phyloP scores from a whole-genome alignment of 2,113 vertebrate genomes.

The Muntiacus muntjak region DNA sequence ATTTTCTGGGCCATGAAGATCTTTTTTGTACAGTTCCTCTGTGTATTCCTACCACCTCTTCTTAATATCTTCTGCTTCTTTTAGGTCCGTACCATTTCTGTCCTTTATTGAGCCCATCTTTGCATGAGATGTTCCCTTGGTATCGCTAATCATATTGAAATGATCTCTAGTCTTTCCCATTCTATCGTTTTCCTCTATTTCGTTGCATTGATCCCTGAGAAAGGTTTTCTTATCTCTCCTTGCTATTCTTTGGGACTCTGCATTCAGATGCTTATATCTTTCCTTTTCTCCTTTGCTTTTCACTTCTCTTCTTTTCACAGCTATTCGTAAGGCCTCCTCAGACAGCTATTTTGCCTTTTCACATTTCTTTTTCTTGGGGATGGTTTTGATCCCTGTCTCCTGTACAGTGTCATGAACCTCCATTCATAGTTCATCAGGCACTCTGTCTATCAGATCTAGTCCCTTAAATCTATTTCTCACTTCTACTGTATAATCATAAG shows the following conservation, averaged over 20 bases:
- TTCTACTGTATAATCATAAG: background rate
- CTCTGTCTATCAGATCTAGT: background rate
- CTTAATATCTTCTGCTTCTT: background rate
- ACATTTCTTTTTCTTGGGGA: background rate
- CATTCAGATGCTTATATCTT: background rate
- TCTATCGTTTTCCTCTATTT: background rate
- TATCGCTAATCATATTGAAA: background rate
- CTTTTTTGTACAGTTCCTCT: background rate
- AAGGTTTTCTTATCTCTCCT: background rate
- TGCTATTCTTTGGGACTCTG: background rate
- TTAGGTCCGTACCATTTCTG: background rate
- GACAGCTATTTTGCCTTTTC: background rate
- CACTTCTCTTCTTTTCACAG: background rate
- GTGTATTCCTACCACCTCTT: background rate
- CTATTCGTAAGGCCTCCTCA: background rate
- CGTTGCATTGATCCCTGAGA: background rate
- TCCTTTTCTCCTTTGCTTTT: background rate
- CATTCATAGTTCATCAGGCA: background rate
- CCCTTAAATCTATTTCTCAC: background rate
- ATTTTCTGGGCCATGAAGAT: background rate
- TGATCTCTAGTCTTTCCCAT: background rate
- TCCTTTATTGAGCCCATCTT: background rate
- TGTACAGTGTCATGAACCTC: background rate
- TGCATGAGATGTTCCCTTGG: background rate
- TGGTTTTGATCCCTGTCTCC: background rate